Conservation (phyloP, 2,113 vertebrate genomes). For the Monopterus albus region DNA sequence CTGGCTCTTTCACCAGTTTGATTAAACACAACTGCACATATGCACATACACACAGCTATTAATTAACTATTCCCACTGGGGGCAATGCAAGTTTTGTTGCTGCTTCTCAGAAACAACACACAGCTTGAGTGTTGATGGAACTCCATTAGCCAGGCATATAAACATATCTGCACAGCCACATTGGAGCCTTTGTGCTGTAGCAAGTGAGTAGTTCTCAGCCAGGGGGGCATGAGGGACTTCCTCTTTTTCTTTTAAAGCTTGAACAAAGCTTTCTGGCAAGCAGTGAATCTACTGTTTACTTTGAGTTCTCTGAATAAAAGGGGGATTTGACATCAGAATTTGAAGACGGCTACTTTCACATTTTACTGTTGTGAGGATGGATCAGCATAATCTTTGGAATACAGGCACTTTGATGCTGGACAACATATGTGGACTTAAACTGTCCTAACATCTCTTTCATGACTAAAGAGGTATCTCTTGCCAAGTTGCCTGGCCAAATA, state of each 20-base stretch:
- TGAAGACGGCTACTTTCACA: slow-evolving; percentile 43
- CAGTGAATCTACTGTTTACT: slow-evolving; percentile 69
- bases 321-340: slow-evolving; percentile 63
- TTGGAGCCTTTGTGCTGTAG: slow-evolving; percentile 49
- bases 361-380: slow-evolving; percentile 37
- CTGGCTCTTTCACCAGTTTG: slow-evolving; percentile 30
- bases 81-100: no score
- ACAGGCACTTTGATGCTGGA: slow-evolving; percentile 2
- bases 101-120: slow-evolving; percentile 54
- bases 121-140: slow-evolving; percentile 57
- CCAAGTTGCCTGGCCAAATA: not conserved
- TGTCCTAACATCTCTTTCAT: not conserved
- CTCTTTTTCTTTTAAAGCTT: slow-evolving; percentile 57
- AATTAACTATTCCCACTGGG: slow-evolving; percentile 65
- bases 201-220: slow-evolving; percentile 55
- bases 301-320: slow-evolving; percentile 65
- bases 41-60: slow-evolving; percentile 55
- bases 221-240: slow-evolving; percentile 60
- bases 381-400: slow-evolving; percentile 36
- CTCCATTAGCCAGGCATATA: slow-evolving; percentile 61
- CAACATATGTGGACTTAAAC: slow-evolving; percentile 16
- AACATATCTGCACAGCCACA: slow-evolving; percentile 59
- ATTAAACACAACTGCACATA: slow-evolving; percentile 41
- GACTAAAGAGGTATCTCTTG: not conserved
- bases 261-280: slow-evolving; percentile 70